phyloP scores from a whole-genome alignment of 2,113 vertebrate genomes.

The Pseudolaguvia tuberculata region DNA sequence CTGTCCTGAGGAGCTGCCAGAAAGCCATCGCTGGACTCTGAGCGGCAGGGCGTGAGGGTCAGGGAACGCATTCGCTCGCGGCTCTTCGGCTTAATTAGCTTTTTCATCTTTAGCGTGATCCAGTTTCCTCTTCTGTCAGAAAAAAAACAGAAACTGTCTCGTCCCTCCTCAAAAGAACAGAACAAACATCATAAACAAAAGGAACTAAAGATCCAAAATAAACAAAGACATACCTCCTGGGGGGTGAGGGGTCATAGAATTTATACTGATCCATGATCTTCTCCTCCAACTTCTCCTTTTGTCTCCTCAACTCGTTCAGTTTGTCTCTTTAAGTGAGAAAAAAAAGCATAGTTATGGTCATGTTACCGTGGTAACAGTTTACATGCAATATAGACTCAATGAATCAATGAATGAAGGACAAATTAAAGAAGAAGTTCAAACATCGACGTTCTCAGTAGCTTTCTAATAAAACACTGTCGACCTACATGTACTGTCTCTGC shows the following conservation, averaged over 20 bases:
- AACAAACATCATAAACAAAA: neutral
- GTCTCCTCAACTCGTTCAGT: conserved; percentile 90
- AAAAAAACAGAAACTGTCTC: neutral
- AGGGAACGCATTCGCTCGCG: conserved; percentile 87
- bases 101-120: conserved; percentile 97
- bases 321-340: conserved; percentile 77
- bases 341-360: too few relatives aligned
- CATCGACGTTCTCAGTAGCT: neutral
- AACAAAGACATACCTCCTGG: conserved; percentile 77
- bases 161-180: neutral
- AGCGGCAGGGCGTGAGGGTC: conserved; percentile 83
- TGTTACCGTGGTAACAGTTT: too few relatives aligned
- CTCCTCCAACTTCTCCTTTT: conserved; percentile 98
- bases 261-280: conserved; percentile 99
- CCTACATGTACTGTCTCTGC: conserved; percentile 96
- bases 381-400: too few relatives aligned
- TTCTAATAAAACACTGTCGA: conserved; percentile 38
- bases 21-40: conserved; percentile 86
- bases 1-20: conserved; percentile 80
- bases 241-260: conserved; percentile 95
- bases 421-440: too few relatives aligned
- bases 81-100: conserved; percentile 94
- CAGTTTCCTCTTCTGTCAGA: conserved; percentile 87
- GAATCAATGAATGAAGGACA: too few relatives aligned
- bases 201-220: neutral